Conservation (phyloP, 2,113 vertebrate species). For the Cyprinodon tularosa region DNA sequence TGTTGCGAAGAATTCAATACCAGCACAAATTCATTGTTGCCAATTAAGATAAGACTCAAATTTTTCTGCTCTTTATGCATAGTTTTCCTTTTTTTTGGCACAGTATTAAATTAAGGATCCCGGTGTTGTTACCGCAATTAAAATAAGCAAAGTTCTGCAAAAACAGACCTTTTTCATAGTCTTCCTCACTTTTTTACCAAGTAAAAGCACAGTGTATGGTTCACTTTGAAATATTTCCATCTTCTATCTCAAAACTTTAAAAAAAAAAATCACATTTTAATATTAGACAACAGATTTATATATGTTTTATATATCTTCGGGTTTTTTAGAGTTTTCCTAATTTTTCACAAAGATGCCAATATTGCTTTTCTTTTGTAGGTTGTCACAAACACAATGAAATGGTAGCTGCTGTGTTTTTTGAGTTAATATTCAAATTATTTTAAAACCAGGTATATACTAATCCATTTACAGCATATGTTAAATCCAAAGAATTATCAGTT, state of each 20-base stretch:
- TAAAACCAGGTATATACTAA: too few relatives aligned
- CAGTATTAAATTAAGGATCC: neutral
- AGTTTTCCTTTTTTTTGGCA: neutral
- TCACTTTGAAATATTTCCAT: too few relatives aligned
- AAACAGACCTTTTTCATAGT: neutral
- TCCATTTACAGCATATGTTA: too few relatives aligned
- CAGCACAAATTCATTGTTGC: slow-evolving; percentile 8
- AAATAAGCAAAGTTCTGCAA: neutral
- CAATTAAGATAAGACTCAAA: slow-evolving; percentile 17
- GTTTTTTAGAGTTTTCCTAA: neutral
- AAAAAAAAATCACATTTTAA: too few relatives aligned
- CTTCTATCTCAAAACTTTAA: too few relatives aligned
- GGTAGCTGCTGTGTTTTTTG: too few relatives aligned
- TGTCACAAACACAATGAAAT: too few relatives aligned
- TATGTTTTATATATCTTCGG: neutral
- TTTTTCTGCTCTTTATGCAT: slow-evolving; percentile 12
- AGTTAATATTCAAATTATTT: too few relatives aligned
- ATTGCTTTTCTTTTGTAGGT: too few relatives aligned
- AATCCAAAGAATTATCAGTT: too few relatives aligned
- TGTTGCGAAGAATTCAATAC: slow-evolving; percentile 20
- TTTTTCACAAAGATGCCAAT: neutral
- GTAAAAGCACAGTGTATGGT: neutral
- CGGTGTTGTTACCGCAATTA: neutral
- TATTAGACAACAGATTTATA: neutral
- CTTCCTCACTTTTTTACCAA: neutral